Conservation (phyloP, 2,888 invertebrate genomes). For the Ceratothoa steindachneri region DNA sequence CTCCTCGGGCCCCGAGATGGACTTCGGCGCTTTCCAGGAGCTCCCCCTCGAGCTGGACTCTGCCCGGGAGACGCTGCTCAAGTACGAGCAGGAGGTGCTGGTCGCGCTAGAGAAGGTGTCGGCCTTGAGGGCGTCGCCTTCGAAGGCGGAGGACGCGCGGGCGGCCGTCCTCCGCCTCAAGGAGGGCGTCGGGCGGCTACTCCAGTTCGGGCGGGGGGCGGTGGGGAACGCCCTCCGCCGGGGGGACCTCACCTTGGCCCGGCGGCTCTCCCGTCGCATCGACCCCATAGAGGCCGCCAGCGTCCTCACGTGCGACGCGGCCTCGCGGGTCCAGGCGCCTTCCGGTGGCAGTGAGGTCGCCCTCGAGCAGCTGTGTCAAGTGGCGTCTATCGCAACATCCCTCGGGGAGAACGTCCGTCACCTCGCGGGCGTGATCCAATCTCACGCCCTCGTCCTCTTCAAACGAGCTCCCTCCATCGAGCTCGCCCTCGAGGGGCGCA, state of each 20-base stretch:
- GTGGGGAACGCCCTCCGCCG: slow-evolving; percentile 71
- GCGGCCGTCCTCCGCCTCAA: slow-evolving; percentile 71
- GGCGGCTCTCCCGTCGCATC: slow-evolving; percentile 72
- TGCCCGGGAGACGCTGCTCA: slow-evolving; percentile 70
- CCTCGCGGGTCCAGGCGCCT: slow-evolving; percentile 71
- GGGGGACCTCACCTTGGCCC: slow-evolving; percentile 68
- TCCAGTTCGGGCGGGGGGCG: slow-evolving; percentile 82
- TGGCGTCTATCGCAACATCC: slow-evolving; percentile 79
- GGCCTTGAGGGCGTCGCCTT: slow-evolving; percentile 59
- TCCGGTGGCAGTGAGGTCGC: slow-evolving; percentile 52
- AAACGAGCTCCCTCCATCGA: slow-evolving; percentile 68
- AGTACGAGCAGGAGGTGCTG: slow-evolving; percentile 73
- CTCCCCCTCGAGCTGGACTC: slow-evolving; percentile 70
- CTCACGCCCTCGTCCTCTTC: slow-evolving; percentile 51
- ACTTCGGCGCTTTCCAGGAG: slow-evolving; percentile 35
- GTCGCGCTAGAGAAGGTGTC: slow-evolving; percentile 72
- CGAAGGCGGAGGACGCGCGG: slow-evolving; percentile 67
- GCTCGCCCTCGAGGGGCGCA: slow-evolving; percentile 65
- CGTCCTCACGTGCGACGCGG: slow-evolving; percentile 69
- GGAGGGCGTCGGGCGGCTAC: slow-evolving; percentile 77
- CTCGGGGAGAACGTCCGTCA: slow-evolving; percentile 81
- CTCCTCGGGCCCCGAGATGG: slow-evolving; percentile 32
- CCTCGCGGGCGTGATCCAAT: slow-evolving; percentile 80
- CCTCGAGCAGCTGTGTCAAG: slow-evolving; percentile 77
- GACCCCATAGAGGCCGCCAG: slow-evolving; percentile 75